These are phyloP conservation scores for Triplophysa dalaica DNA, from an alignment of 2,113 vertebrate species.

Conservation along the genomic window DNA sequence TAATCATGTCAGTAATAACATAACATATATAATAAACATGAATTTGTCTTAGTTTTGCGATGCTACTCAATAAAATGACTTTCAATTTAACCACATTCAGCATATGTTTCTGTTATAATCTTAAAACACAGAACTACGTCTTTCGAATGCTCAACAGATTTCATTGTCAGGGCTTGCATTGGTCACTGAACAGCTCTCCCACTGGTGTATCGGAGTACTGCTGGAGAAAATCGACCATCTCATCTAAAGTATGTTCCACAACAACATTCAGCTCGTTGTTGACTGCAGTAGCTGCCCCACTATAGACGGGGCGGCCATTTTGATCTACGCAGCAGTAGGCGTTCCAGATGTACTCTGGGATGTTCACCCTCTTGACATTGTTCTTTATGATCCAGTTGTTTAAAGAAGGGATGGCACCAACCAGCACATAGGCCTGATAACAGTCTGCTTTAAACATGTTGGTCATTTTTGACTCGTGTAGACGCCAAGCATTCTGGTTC, in stretches of 20 bases:
- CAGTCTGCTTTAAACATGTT: constrained; percentile 64
- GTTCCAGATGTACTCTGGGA: constrained; percentile 75
- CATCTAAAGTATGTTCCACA: constrained; percentile 57
- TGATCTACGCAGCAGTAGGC: constrained; percentile 73
- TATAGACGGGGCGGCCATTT: constrained; percentile 62
- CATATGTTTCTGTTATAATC: background rate
- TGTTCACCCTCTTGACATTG: constrained; percentile 70
- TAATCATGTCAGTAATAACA: no score
- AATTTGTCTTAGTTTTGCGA: no score
- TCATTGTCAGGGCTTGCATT: constrained; percentile 48
- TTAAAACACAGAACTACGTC: background rate
- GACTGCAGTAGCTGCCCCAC: constrained; percentile 63
- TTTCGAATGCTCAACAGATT: background rate
- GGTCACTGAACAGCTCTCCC: constrained; percentile 67
- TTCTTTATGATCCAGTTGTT: constrained; percentile 74
- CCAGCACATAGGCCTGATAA: constrained; percentile 68
- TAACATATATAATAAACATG: no score
- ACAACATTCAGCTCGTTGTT: constrained; percentile 71
- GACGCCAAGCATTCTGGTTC: constrained; percentile 73
- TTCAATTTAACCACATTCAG: background rate
- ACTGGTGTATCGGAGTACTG: constrained; percentile 63
- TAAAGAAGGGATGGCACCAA: constrained; percentile 68
- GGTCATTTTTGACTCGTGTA: constrained; percentile 64
- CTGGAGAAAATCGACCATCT: constrained; percentile 66
- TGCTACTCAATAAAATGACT: no score